Conservation (phyloP, 1,140 invertebrate genomes). For the Leptestheria dahalacensis region DNA sequence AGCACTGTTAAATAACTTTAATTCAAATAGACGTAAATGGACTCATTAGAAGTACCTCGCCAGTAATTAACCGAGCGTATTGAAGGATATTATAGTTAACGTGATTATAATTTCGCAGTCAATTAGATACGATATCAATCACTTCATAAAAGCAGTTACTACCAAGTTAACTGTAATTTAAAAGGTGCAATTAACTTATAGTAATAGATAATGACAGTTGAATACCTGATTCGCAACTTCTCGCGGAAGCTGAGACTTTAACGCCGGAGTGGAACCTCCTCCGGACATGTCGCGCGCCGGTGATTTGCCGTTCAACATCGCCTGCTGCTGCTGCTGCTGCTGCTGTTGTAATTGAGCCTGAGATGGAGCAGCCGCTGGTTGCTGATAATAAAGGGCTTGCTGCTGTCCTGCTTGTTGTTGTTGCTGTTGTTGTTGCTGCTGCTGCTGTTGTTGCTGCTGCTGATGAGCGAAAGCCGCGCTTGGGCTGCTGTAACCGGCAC, state of each 20-base stretch:
- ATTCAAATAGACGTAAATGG: no score
- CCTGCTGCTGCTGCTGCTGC: background rate
- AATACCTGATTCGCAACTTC: background rate
- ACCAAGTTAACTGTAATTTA: no score
- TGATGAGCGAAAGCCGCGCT: constrained; percentile 7
- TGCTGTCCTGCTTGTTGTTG: constrained; percentile 9
- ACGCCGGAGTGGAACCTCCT: constrained; percentile 20
- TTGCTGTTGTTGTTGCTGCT: constrained; percentile 16
- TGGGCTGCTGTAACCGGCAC: background rate
- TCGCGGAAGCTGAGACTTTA: constrained; percentile 17
- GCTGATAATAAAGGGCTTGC: constrained; percentile 3
- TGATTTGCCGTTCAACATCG: constrained; percentile 15
- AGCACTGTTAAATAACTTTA: no score
- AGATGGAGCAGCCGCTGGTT: constrained; percentile 13
- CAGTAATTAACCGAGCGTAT: no score
- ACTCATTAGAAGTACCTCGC: no score
- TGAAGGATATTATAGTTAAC: no score
- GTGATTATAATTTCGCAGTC: no score
- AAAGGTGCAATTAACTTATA: no score
- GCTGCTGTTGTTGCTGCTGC: constrained; percentile 13
- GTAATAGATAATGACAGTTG: background rate
- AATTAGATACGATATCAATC: no score
- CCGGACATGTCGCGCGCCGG: constrained; percentile 17
- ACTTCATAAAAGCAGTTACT: no score
- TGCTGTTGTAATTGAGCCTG: background rate